These are phyloP conservation scores for Entomyzon cyanotis DNA, from an alignment of 2,113 vertebrate genomes.

Conservation along the genomic window DNA sequence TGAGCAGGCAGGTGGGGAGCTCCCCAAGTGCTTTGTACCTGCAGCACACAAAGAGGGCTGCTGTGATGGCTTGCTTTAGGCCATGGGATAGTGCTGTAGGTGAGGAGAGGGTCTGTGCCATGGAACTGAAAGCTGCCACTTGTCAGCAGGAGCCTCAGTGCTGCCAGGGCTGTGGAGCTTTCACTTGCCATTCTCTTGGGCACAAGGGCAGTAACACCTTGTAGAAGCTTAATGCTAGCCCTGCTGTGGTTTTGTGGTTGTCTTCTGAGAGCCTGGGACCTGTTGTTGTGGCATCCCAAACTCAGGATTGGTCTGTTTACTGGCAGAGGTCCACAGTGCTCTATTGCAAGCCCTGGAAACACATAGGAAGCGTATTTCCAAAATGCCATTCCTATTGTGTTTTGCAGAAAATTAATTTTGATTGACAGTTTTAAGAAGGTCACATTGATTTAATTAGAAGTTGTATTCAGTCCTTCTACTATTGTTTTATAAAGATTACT, in stretches of 20 bases:
- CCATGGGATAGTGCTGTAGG: rapidly evolving
- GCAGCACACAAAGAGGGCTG: not conserved
- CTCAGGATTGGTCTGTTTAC: not conserved
- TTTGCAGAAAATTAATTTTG: not conserved
- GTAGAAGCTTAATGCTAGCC: not conserved
- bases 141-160: not conserved
- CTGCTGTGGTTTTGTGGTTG: not conserved
- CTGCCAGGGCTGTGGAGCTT: not conserved
- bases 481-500: not conserved
- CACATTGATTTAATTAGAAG: not conserved
- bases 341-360: not conserved
- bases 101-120: not conserved
- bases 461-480: not conserved
- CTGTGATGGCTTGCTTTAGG: not conserved
- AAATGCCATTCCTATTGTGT: not conserved
- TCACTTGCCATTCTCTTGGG: not conserved
- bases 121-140: not conserved
- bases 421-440: not conserved
- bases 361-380: not conserved
- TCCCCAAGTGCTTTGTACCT: not conserved
- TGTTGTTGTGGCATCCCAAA: not conserved
- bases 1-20: not conserved
- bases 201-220: not conserved
- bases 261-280: not conserved
- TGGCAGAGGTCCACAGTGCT: not conserved